phyloP scores from a whole-genome alignment of 2,113 vertebrate genomes.

The Prinia subflava region DNA sequence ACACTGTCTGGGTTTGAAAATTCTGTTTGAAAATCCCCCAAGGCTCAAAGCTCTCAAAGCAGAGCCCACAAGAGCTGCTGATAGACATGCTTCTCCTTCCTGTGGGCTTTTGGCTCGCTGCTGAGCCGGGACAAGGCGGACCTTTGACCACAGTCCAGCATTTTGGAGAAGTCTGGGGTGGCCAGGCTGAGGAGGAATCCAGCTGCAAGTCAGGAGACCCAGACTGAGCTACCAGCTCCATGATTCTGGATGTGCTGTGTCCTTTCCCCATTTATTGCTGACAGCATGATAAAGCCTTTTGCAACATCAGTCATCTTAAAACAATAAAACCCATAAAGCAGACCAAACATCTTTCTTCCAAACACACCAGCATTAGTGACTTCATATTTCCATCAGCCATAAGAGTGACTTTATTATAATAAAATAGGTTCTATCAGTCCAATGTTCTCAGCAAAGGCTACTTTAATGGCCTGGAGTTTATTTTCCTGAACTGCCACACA shows the following conservation, averaged over 20 bases:
- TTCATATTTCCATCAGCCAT: background rate
- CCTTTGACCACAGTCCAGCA: background rate
- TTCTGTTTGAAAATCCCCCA: background rate
- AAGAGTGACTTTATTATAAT: background rate
- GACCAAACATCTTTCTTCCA: conserved; percentile 35
- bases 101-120: background rate
- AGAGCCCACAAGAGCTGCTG: background rate
- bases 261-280: background rate
- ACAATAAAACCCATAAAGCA: conserved; percentile 35
- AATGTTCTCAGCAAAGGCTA: background rate
- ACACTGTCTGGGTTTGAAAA: background rate
- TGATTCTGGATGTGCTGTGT: background rate
- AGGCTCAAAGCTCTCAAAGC: background rate
- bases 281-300: conserved; percentile 43
- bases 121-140: rapidly evolving
- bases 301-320: conserved; percentile 50
- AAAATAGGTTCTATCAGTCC: background rate
- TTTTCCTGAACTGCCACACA: conserved; percentile 29
- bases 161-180: background rate
- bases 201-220: conserved; percentile 5
- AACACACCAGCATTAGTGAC: background rate
- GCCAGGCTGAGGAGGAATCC: background rate
- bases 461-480: background rate
- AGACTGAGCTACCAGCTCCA: background rate
- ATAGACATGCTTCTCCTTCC: background rate